Conservation (phyloP, 2,888 invertebrate species). For the Ormyrus pomaceus region DNA sequence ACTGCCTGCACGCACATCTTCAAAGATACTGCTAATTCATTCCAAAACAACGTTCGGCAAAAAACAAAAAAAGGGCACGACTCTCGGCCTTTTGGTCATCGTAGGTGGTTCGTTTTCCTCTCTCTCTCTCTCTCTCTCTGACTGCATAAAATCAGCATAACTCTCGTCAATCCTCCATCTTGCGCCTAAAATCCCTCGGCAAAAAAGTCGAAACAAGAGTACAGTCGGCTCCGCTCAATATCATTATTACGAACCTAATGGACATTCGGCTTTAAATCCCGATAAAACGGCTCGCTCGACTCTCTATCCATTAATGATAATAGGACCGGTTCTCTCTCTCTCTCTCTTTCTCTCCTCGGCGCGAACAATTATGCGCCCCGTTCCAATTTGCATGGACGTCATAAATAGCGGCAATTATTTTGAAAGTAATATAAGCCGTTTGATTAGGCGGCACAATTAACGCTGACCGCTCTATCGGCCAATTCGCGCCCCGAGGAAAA, state of each 20-base stretch:
- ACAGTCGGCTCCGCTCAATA: constrained; percentile 21
- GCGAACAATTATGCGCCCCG: constrained; percentile 41
- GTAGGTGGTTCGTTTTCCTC: no score
- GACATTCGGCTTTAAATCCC: constrained; percentile 46
- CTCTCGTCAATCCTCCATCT: constrained; percentile 13
- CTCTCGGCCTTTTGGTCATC: no score
- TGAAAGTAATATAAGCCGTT: constrained; percentile 38
- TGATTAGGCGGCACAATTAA: constrained; percentile 48
- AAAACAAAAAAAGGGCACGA: no score
- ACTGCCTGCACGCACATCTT: not conserved
- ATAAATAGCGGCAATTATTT: constrained; percentile 52
- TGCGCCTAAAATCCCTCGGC: constrained; percentile 6
- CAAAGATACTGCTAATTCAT: not conserved
- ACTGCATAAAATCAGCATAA: constrained; percentile 45
- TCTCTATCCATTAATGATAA: constrained; percentile 51
- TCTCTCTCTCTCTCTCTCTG: not conserved
- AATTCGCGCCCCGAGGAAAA: not conserved
- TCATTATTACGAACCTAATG: constrained; percentile 48
- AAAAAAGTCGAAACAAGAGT: not conserved
- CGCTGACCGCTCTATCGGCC: constrained; percentile 12
- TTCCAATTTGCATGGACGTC: constrained; percentile 50
- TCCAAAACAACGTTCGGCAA: not conserved
- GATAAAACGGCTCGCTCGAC: not conserved
- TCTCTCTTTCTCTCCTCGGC: not conserved
- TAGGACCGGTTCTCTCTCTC: constrained; percentile 50